These are phyloP conservation scores for Passer montanus DNA, from an alignment of 2,113 vertebrate genomes.

Conservation along the genomic window DNA sequence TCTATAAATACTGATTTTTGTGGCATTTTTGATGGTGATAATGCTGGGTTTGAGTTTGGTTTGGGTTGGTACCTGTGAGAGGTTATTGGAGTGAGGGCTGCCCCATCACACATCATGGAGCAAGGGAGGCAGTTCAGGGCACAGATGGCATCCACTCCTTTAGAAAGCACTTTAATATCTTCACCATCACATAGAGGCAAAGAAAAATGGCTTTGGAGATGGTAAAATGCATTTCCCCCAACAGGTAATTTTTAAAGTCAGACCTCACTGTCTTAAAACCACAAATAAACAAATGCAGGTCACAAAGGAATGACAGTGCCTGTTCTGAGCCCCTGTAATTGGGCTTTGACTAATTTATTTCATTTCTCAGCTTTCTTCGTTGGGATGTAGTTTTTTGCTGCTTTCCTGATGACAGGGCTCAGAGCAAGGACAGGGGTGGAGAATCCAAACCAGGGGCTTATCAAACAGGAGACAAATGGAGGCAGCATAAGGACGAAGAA, in stretches of 20 bases:
- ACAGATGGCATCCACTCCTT: not conserved
- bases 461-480: not conserved
- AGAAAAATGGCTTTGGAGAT: not conserved
- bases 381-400: not conserved
- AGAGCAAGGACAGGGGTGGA: not conserved
- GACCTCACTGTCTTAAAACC: not conserved
- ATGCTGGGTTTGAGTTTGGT: not conserved
- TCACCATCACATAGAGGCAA: rapidly evolving
- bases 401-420: not conserved
- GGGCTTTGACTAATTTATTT: not conserved
- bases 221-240: not conserved
- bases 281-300: not conserved
- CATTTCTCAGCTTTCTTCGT: not conserved
- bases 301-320: not conserved
- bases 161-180: not conserved
- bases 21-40: not conserved
- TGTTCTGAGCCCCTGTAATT: rapidly evolving
- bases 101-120: rapidly evolving
- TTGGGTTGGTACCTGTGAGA: not conserved
- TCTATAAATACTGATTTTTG: not conserved
- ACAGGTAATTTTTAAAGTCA: not conserved
- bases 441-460: not conserved
- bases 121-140: not conserved
- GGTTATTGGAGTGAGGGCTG: not conserved
- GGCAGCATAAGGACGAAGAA: not conserved